These are phyloP conservation scores for Temnothorax unifasciatus DNA, from an alignment of 2,888 invertebrate genomes.

Conservation along the genomic window DNA sequence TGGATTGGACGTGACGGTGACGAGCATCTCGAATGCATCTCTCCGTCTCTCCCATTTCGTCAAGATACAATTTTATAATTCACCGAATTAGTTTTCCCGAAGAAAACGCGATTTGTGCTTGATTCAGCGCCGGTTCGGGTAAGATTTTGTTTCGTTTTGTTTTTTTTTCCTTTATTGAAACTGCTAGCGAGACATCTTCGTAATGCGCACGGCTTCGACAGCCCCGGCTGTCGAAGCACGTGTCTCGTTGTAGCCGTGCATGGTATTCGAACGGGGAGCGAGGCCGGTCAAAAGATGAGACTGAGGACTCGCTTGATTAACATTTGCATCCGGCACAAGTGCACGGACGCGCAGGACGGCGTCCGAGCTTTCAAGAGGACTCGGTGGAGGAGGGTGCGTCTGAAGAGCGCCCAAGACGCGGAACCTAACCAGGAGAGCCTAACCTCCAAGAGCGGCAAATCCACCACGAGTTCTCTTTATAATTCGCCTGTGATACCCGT, in stretches of 20 bases:
- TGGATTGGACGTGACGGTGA: no score
- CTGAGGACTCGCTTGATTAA: constrained; percentile 70
- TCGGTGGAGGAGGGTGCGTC: neutral
- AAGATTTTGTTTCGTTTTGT: constrained; percentile 28
- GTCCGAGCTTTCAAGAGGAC: neutral
- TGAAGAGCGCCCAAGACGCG: neutral
- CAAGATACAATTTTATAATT: neutral
- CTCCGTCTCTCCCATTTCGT: neutral
- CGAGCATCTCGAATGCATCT: neutral
- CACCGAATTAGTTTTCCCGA: neutral
- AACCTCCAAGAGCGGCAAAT: constrained; percentile 67
- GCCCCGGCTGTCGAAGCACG: constrained; percentile 5
- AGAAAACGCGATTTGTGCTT: neutral
- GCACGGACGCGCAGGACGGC: constrained; percentile 3
- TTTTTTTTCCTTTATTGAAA: neutral
- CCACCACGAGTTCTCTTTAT: neutral
- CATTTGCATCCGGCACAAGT: constrained; percentile 74
- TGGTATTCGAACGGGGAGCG: neutral
- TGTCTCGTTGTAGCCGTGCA: neutral
- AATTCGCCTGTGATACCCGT: constrained; percentile 46
- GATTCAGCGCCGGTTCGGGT: constrained; percentile 43
- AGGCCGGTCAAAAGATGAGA: constrained; percentile 59
- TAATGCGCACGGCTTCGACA: constrained; percentile 12
- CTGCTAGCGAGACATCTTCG: neutral
- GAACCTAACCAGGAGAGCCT: neutral